Conservation (phyloP, 2,797 vertebrate species). For the Phoebastria nigripes region DNA sequence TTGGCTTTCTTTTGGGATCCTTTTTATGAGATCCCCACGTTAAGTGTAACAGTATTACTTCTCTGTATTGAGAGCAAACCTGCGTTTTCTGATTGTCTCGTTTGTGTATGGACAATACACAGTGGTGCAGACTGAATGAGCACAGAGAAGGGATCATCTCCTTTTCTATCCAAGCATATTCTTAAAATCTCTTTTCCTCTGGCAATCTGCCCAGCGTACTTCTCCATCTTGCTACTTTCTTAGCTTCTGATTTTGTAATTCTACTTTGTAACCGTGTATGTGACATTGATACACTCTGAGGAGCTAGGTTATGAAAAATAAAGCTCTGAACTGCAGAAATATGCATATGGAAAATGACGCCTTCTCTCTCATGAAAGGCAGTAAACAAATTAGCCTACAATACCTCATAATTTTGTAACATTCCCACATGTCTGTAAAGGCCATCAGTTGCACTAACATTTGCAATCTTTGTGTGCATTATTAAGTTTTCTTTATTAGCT, state of each 20-base stretch:
- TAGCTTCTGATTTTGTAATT: neutral
- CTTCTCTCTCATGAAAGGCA: neutral
- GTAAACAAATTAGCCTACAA: neutral
- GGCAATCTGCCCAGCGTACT: neutral
- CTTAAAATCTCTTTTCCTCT: neutral
- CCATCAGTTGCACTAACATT: neutral
- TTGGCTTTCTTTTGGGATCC: neutral
- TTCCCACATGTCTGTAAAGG: neutral
- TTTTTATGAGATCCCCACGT: neutral
- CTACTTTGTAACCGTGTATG: neutral
- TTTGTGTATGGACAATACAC: neutral
- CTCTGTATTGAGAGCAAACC: neutral
- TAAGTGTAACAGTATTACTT: neutral
- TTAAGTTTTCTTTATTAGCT: neutral
- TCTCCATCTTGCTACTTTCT: neutral
- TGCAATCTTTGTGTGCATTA: neutral
- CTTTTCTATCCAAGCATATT: neutral
- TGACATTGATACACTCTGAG: neutral
- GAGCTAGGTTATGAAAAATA: neutral
- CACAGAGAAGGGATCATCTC: neutral
- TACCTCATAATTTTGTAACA: neutral
- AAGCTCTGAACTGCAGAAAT: neutral
- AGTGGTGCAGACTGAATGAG: neutral
- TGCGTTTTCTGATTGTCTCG: neutral
- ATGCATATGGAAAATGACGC: neutral